These are phyloP conservation scores for Corythornis cristatus DNA, from an alignment of 2,113 vertebrate species.

Conservation along the genomic window DNA sequence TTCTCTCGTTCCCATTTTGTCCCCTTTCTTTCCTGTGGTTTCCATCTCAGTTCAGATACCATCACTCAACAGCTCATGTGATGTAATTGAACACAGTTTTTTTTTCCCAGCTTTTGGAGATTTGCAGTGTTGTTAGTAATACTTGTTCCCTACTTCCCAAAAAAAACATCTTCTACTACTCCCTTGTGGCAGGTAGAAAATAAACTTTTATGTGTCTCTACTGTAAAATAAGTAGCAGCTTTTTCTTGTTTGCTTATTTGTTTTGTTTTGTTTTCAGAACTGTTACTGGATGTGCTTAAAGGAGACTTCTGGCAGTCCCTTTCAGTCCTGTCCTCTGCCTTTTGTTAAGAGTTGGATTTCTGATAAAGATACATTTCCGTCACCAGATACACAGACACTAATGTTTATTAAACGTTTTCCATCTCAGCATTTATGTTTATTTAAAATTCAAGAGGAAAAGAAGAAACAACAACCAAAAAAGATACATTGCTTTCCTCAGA, in stretches of 20 bases:
- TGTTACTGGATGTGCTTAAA: neutral
- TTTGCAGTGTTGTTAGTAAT: neutral
- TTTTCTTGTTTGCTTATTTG: neutral
- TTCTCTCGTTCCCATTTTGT: neutral
- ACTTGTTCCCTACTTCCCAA: neutral
- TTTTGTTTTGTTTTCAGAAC: neutral
- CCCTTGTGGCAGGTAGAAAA: neutral
- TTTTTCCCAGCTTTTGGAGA: neutral
- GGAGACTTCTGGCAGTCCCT: neutral
- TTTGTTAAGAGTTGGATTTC: neutral
- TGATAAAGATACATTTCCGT: neutral
- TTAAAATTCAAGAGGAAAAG: neutral
- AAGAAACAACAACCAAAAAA: neutral
- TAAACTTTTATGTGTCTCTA: neutral
- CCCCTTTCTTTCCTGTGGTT: neutral
- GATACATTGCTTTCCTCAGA: neutral
- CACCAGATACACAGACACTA: neutral
- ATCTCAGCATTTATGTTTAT: neutral
- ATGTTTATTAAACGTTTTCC: neutral
- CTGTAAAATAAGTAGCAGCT: neutral
- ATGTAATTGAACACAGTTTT: neutral
- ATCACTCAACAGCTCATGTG: neutral
- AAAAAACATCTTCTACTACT: neutral
- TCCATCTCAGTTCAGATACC: neutral
- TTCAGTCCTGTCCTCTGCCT: neutral